Base-by-base conservation (phyloP, 1,140 invertebrate genomes). In the Drosophila gunungcola region DNA sequence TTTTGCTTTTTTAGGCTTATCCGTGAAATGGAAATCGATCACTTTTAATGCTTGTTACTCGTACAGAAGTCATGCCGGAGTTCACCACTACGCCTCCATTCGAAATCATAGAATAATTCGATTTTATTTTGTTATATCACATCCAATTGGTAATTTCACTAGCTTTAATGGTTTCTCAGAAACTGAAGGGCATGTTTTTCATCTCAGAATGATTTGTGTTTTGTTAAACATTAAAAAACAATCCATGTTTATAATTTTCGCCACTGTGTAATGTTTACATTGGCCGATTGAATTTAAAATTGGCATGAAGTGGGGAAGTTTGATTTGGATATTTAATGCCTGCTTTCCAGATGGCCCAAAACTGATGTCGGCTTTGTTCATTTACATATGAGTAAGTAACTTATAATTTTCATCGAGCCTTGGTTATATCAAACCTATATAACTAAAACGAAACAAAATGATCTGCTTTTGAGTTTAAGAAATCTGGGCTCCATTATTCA, bases 21-120 rank as follows among this genome's bases (percentile, higher is more conserved):
- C 16, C n/a, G 34, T 12, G 63, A 48, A 7, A 86, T 85, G 73
- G 63, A 81, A 0, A 42, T 45, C 11, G 67, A 78, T 49, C 12
- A 6, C 7, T 11, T 0, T 3, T 62, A 61, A 34, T 48, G 16
- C 12, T 3, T 3, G 6, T 11, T n/a, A 3, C 7, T 41, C 12
- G n/a, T 12, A 7, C 3, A 51, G 3, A 49, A 65, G 38, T 39
- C 27, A 7, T 16, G 34, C 27, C 9, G 25, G 55, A 45, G 16
- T 25, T 11, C 4, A 41, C 12, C 2, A 49, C 16, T 13, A 11
- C 12, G 11, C 6, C 4, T 3, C 12, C 7, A 4, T 27, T 27
- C 4, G 16, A 48, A 9, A n/a, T 49, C 11, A 48, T 38, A 3
- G 12, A n/a, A 13, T 32, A 21, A n/a, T 16, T 25, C 9, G 10